phyloP scores from a whole-genome alignment of 1,140 invertebrate genomes.

The Drosophila serrata region DNA sequence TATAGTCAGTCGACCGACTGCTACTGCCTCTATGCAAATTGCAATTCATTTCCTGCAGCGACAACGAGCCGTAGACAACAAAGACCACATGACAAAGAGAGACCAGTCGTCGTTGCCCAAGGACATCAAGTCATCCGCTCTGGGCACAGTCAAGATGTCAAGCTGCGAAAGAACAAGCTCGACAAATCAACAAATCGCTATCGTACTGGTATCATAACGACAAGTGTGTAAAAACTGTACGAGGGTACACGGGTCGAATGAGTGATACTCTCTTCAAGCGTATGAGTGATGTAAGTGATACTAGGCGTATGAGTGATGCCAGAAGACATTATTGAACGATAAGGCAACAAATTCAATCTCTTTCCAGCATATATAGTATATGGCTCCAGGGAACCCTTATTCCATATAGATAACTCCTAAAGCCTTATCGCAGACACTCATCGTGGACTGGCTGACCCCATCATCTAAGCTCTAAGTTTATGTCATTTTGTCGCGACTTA shows the following conservation, averaged over 20 bases:
- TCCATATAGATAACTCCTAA: not conserved
- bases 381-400: not conserved
- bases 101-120: constrained; percentile 19
- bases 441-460: constrained; percentile 24
- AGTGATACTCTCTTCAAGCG: constrained; percentile 13
- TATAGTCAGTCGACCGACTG: constrained; percentile 24
- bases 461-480: constrained; percentile 57
- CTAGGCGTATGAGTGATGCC: constrained; percentile 24
- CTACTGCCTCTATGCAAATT: constrained; percentile 52
- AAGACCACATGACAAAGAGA: constrained; percentile 38
- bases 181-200: constrained; percentile 56
- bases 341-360: not conserved
- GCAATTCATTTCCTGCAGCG: constrained; percentile 72
- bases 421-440: constrained; percentile 2
- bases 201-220: constrained; percentile 27
- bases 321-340: not conserved
- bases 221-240: constrained; percentile 16
- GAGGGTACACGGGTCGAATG: constrained; percentile 23
- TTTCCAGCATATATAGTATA: not conserved
- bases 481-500: constrained; percentile 76
- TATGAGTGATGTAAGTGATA: constrained; percentile 7
- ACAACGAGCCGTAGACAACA: constrained; percentile 61
- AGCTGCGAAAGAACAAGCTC: constrained; percentile 53
- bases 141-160: constrained; percentile 36
- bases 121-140: constrained; percentile 28